A percentile compares a stretch with the other conserved stretches of the same genome.
Evolutionary conservation across 2,888 invertebrate species (phyloP).

Genomic region (Bimastos eiseni): DNA sequence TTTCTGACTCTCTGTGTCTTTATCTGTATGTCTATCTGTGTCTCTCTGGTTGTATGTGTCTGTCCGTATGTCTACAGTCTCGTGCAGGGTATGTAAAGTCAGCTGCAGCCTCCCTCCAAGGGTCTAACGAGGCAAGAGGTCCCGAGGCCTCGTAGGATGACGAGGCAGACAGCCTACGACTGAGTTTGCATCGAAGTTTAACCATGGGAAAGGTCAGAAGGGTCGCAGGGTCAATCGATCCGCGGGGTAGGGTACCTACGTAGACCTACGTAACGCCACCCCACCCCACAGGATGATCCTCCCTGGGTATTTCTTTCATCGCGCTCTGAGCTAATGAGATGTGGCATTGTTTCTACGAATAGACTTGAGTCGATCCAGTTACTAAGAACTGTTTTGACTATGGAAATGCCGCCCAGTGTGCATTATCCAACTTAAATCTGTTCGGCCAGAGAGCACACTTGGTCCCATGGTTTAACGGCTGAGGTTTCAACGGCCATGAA

Average conservation of each 20-base stretch:
- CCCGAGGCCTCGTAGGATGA: background rate
- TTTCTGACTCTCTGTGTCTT: background rate
- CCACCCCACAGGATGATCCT: background rate
- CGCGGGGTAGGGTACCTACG: background rate
- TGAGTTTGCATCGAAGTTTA: background rate
- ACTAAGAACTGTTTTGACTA: background rate
- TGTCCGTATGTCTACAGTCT: conserved; percentile 4
- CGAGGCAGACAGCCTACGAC: background rate
- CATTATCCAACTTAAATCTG: too few relatives aligned
- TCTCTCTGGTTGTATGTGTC: background rate
- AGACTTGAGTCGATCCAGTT: background rate
- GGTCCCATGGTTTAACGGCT: too few relatives aligned
- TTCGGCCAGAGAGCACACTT: background rate
- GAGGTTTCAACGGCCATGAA: too few relatives aligned
- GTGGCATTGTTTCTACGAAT: background rate
- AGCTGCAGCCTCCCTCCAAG: background rate
- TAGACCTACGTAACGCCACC: background rate
- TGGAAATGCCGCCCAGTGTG: too few relatives aligned
- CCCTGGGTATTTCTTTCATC: background rate
- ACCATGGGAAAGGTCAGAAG: conserved; percentile 13
- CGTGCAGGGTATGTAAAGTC: background rate
- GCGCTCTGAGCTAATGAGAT: background rate
- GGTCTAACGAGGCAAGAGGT: background rate
- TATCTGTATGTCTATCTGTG: background rate
- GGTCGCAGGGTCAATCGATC: background rate